Percentiles rank a stretch among this genome's conserved stretches.
phyloP scores from a whole-genome alignment of 1,140 invertebrate genomes.

The Drosophila cardini region DNA sequence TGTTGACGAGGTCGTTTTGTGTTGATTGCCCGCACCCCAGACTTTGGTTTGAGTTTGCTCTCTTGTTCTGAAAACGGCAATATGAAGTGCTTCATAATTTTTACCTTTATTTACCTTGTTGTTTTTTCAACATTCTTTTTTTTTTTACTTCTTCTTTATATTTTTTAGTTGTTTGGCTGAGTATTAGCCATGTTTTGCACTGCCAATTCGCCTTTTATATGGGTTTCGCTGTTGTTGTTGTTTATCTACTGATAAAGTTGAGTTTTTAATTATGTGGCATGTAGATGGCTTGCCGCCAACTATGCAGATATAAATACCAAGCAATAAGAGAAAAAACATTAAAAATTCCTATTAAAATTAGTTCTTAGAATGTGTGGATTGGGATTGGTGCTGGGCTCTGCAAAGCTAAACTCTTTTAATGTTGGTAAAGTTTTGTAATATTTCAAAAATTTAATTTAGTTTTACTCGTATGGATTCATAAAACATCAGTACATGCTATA shows the following conservation, averaged over 20 bases:
- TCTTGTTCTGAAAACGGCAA: conserved; percentile 53
- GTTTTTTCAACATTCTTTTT: conserved; percentile 19
- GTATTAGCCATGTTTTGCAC: conserved; percentile 47
- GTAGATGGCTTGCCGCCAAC: conserved; percentile 49
- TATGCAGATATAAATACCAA: conserved; percentile 40
- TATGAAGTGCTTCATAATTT: conserved; percentile 80
- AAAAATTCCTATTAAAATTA: conserved; percentile 30
- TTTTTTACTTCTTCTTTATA: no score
- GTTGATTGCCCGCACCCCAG: conserved; percentile 67
- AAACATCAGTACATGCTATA: no score
- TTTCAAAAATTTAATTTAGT: conserved; percentile 1
- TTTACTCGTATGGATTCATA: no score
- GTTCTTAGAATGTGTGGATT: conserved; percentile 12
- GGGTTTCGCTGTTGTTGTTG: conserved; percentile 24
- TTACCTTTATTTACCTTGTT: conserved; percentile 77
- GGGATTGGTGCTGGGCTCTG: neutral
- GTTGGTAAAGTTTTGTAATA: neutral
- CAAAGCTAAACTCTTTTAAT: neutral
- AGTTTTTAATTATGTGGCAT: conserved; percentile 71
- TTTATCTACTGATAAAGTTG: conserved; percentile 73
- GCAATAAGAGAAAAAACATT: conserved; percentile 22
- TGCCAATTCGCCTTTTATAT: conserved; percentile 24
- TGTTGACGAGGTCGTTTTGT: conserved; percentile 82
- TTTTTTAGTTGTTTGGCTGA: conserved; percentile 56
- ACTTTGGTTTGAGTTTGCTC: conserved; percentile 67